A percentile compares a stretch with the other conserved stretches of the same genome.
These are phyloP conservation scores for Malacoraja senta DNA, from an alignment of 2,797 vertebrate genomes.

Conservation along the genomic window DNA sequence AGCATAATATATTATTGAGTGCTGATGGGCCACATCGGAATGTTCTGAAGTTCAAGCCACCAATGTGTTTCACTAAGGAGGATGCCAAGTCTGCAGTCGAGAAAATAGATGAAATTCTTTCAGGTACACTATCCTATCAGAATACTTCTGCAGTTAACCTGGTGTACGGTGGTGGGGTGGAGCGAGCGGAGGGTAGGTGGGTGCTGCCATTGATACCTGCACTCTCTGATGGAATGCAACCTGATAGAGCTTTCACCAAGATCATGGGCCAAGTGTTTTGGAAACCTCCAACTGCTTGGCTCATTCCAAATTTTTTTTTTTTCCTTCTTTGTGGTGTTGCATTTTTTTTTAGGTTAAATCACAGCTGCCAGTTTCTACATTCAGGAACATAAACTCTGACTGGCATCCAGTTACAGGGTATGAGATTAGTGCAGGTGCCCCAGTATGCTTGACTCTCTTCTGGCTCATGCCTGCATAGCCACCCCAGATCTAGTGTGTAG, in stretches of 20 bases:
- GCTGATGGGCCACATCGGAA: constrained; percentile 89
- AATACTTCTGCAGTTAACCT: not conserved
- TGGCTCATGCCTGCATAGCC: not conserved
- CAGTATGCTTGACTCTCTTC: no score
- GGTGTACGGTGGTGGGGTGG: not conserved
- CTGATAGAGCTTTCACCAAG: not conserved
- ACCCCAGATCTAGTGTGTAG: no score
- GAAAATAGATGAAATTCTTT: constrained; percentile 74
- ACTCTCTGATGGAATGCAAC: not conserved
- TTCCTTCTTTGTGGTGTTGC: not conserved
- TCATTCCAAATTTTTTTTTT: not conserved
- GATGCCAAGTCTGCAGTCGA: constrained; percentile 73
- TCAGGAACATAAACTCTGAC: not conserved
- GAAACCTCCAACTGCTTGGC: not conserved
- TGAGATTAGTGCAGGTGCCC: not conserved
- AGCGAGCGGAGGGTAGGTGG: no score
- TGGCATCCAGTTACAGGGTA: not conserved
- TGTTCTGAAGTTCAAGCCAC: constrained; percentile 92
- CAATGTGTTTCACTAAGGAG: constrained; percentile 81
- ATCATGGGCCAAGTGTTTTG: not conserved
- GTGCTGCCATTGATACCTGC: not conserved
- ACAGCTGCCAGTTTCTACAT: not conserved
- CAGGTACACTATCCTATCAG: constrained; percentile 58
- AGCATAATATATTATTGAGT: constrained; percentile 76
- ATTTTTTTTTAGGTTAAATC: not conserved